Base-by-base conservation (phyloP, 2,113 vertebrate genomes). In the Dendropsophus ebraccatus region DNA sequence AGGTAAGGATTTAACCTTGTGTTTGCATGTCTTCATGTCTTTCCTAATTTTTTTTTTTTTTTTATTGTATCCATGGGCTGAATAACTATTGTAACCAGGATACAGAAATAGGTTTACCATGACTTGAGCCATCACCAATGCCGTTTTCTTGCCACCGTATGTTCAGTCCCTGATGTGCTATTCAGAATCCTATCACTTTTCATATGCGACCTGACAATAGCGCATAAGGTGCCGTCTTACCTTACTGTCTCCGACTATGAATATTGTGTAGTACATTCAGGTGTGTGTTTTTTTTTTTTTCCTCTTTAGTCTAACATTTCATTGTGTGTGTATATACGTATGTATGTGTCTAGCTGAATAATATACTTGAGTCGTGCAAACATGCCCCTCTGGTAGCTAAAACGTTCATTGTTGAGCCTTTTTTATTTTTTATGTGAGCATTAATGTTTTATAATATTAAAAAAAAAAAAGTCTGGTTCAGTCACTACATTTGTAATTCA, bases 61-160 rank as follows among this genome's bases (percentile, higher is more conserved):
- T 41, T 41, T 5, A 5, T 41, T 41, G 41, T 8, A 41, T n/a
- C n/a, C n/a, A n/a, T n/a, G n/a, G n/a, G n/a, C n/a, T n/a, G n/a
- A n/a, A n/a, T n/a, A n/a, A n/a, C n/a, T n/a, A n/a, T n/a, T n/a
- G n/a, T n/a, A n/a, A n/a, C n/a, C 49, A 50, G 11, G 23, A 19
- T 17, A 21, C 25, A 10, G 47, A 49, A 35, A 45, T 4, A 21
- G n/a, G 23, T 19, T 56, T 76, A 60, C 60, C 23, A 21, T 41
- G n/a, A 52, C 28, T 49, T 67, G 73, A 78, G 75, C 75, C 74
- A 78, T 54, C 30, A 41, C 49, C 25, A 17, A 79, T 85, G 84
- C 84, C 84, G 19, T 79, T 52, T 65, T 85, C 84, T 85, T 85
- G 84, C 84, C 84, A 79, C 35, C n/a, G 23, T 14, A 45, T 32